Conservation (phyloP, 2,113 vertebrate species). For the Saccopteryx bilineata region DNA sequence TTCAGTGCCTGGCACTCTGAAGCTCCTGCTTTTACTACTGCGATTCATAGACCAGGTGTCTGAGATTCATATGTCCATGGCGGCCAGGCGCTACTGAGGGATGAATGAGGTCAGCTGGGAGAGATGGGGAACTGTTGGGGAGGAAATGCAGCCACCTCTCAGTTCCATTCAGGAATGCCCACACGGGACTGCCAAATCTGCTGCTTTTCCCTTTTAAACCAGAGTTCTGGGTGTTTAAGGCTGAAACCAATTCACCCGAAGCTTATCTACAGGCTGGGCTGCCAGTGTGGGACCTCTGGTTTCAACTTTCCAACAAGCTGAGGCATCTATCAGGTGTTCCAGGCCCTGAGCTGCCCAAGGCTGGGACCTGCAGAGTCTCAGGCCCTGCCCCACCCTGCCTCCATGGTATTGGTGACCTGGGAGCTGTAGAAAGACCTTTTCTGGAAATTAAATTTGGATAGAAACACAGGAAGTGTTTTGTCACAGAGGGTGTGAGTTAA, state of each 20-base stretch:
- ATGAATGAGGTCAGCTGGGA: neutral
- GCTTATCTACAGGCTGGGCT: neutral
- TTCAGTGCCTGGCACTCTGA: too few relatives aligned
- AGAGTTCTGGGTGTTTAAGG: neutral
- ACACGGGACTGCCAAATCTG: neutral
- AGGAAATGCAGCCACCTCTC: neutral
- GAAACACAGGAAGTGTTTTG: neutral
- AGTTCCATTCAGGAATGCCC: neutral
- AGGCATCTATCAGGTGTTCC: neutral
- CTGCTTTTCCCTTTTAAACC: neutral
- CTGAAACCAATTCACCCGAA: neutral
- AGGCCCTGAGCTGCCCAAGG: neutral
- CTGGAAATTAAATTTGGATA: neutral
- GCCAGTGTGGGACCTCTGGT: neutral
- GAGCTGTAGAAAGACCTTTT: neutral
- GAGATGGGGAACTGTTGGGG: rapidly evolving
- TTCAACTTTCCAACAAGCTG: neutral
- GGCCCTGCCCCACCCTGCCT: too few relatives aligned
- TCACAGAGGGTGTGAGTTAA: neutral
- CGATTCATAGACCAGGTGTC: neutral
- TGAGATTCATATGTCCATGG: neutral
- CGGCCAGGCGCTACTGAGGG: neutral
- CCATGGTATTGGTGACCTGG: neutral
- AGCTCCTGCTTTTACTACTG: neutral
- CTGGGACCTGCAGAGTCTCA: neutral